These are phyloP conservation scores for Chrysotoxum bicinctum DNA, from an alignment of 2,888 invertebrate genomes.

Conservation along the genomic window DNA sequence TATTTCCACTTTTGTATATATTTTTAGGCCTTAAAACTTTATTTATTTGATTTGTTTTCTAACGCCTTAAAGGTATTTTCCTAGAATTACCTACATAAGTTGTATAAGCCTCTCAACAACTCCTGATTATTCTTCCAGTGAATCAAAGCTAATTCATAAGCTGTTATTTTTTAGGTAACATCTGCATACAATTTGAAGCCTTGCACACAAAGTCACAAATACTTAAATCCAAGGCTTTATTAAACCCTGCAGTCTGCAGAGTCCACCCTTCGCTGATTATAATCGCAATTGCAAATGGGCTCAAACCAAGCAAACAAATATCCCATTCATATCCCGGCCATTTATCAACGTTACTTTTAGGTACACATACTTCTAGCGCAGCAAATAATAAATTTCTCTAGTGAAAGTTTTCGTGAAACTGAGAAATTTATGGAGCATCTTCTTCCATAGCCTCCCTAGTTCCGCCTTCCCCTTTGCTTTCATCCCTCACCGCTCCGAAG, in stretches of 20 bases:
- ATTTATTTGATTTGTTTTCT: too few species aligned
- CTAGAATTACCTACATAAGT: too few species aligned
- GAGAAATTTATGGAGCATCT: constrained; percentile 45
- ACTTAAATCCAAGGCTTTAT: constrained; percentile 32
- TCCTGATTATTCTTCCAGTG: too few species aligned
- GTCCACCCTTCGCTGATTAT: neutral
- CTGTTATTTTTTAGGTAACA: constrained; percentile 33
- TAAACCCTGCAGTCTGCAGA: neutral
- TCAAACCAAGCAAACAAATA: constrained; percentile 33
- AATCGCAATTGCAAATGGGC: constrained; percentile 16
- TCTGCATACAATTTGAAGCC: constrained; percentile 52
- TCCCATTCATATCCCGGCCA: constrained; percentile 28
- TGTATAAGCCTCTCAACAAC: too few species aligned
- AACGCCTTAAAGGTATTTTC: too few species aligned
- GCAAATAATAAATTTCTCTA: constrained; percentile 65
- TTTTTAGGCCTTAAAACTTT: too few species aligned
- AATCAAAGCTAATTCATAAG: constrained; percentile 35
- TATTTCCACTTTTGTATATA: too few species aligned
- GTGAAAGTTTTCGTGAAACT: constrained; percentile 60
- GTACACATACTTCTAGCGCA: constrained; percentile 45
- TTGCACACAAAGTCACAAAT: constrained; percentile 40
- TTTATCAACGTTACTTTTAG: constrained; percentile 63
- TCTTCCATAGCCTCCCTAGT: neutral
- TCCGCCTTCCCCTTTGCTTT: neutral
- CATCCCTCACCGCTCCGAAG: neutral